Evolutionary conservation across 37 sponge, comb jelly and placozoan genomes (phyloP), one percentile per base, ranked within the genome.

Genomic region (Eunapius fragilis): DNA sequence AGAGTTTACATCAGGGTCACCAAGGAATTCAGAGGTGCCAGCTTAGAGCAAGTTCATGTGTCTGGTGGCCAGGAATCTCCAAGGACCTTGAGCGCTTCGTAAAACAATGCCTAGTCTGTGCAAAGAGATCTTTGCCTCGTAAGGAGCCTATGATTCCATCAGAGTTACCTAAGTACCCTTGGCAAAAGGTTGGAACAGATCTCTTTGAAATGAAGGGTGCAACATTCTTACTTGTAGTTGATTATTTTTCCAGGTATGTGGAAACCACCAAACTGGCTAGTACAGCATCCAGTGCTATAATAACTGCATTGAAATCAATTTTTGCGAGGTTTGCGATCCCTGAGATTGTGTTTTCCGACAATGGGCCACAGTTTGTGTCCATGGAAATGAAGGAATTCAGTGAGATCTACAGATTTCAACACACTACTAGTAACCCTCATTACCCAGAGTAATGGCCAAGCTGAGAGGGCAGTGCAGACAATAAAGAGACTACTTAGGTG

Each of bases 381-480:
- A n/a, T 30, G 6, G 87, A 82, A 36, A 82, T 91, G 71, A 70
- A 69, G 11, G 47, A 78, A 23, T 19, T 19, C 47, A 75, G 84
- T 13, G 25, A 34, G 25, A 23, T 35, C 0, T 90, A 82, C 35
- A 49, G 49, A 23, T 91, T 87, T 28, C 25, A 72, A n/a, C 91
- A 91, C 48, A 49, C 32, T 2, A 91, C 87, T 0, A 87, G 87
- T 27, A 91, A 84, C 47, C 91, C 91, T 25, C 37, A 26, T 2
- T 91, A 77, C 34, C 91, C 83, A 86, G 37, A 83, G 87, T 37
- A 91, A 91, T 83, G 87, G 91, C 28, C 79, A 71, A 34, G 91
- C 77, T 0, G 91, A 91, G 33, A 34, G 84, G 0, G 37, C 80
- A 14, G 91, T 87, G 33, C 48, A 91, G 75, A 87, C 87, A 38